Conservation (phyloP, 2,797 vertebrate species). For the Platalea minor region DNA sequence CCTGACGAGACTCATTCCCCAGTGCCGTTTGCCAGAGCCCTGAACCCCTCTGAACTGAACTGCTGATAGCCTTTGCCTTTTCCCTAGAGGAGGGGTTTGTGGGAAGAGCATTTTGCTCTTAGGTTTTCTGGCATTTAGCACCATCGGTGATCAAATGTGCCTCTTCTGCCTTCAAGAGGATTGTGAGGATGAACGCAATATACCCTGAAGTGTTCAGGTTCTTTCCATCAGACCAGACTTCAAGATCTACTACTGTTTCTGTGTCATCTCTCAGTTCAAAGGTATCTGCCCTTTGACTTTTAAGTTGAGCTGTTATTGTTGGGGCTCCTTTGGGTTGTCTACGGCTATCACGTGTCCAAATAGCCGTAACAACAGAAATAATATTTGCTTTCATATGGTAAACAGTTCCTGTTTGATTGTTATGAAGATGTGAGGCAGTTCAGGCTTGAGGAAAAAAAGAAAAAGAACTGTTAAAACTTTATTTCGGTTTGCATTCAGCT, state of each 20-base stretch:
- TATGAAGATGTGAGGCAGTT: neutral
- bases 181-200: neutral
- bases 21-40: neutral
- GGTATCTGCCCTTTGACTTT: conserved; percentile 39
- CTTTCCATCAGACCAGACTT: neutral
- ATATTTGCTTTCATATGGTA: conserved; percentile 40
- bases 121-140: neutral
- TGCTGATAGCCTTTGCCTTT: neutral
- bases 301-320: conserved; percentile 15
- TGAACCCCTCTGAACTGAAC: neutral
- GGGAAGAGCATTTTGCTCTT: neutral
- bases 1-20: neutral
- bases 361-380: conserved; percentile 38
- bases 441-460: neutral
- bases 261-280: conserved; percentile 42
- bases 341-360: conserved; percentile 24
- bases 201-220: neutral
- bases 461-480: neutral
- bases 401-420: neutral
- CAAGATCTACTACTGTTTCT: conserved; percentile 2
- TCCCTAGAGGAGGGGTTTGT: neutral
- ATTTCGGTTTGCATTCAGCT: neutral
- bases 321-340: neutral
- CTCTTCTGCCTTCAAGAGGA: neutral
- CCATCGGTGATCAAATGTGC: neutral